These are phyloP conservation scores for Plestiodon gilberti DNA, from an alignment of 2,113 vertebrate species.

Conservation along the genomic window DNA sequence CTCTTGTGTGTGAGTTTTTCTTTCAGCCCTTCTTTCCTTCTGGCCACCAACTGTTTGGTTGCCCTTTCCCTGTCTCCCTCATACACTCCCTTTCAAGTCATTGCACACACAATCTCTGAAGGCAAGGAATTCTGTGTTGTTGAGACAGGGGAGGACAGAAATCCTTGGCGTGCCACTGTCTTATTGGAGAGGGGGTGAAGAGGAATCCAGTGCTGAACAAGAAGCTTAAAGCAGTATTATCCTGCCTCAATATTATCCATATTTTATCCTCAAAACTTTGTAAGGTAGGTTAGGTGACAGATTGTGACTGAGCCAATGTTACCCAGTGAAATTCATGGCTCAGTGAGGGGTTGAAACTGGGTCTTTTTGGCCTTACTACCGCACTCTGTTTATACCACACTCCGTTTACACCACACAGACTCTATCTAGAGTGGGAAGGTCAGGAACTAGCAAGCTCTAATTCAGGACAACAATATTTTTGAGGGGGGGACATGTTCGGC, in stretches of 20 bases:
- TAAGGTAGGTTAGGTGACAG: no score
- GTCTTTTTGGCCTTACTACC: no score
- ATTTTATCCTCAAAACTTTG: no score
- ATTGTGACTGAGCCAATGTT: no score
- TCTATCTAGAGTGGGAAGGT: background rate
- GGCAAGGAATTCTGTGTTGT: background rate
- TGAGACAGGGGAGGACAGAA: no score
- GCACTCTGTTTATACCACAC: background rate
- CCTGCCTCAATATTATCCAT: no score
- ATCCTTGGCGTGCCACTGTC: background rate
- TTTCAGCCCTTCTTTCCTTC: background rate
- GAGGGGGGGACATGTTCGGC: no score
- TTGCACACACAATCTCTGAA: background rate
- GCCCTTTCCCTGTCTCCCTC: background rate
- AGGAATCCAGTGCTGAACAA: background rate
- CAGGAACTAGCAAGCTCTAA: background rate
- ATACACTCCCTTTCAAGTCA: background rate
- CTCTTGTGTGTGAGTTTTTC: background rate
- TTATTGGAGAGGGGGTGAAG: background rate
- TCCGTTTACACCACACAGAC: background rate
- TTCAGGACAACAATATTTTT: background rate
- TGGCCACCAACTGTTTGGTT: background rate
- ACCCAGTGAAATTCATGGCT: no score
- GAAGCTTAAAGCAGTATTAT: background rate
- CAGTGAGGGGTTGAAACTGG: background rate